Evolutionary conservation across 2,888 invertebrate genomes (phyloP).

Genomic region (Diadegma fenestrale): DNA sequence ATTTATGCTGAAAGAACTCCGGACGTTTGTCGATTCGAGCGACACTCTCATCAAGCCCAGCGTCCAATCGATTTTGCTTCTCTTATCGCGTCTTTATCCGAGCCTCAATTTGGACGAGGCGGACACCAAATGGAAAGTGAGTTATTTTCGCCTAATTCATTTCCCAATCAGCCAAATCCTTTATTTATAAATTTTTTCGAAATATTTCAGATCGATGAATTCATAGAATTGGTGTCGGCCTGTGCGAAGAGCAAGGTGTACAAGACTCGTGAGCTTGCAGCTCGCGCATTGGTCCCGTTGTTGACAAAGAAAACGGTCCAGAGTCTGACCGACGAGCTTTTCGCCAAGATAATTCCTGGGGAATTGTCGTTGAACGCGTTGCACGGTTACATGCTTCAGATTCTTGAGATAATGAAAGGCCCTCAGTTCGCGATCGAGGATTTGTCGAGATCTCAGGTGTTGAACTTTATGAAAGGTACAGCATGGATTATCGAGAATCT

Average conservation of each 20-base stretch:
- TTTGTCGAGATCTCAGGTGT: slow-evolving; percentile 65
- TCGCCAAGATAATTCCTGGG: slow-evolving; percentile 76
- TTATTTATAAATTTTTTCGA: slow-evolving; percentile 5
- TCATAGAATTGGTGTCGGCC: slow-evolving; percentile 88
- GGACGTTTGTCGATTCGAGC: slow-evolving; percentile 77
- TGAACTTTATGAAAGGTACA: slow-evolving; percentile 71
- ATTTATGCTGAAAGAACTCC: slow-evolving; percentile 86
- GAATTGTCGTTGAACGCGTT: slow-evolving; percentile 86
- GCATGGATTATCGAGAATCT: slow-evolving; percentile 76
- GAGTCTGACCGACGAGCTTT: slow-evolving; percentile 79
- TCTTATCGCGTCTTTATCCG: slow-evolving; percentile 92
- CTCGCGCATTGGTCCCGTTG: slow-evolving; percentile 89
- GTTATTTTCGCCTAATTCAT: slow-evolving; percentile 34
- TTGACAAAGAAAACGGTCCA: slow-evolving; percentile 84
- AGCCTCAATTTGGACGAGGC: slow-evolving; percentile 89
- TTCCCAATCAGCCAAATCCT: no score
- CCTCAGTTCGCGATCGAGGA: slow-evolving; percentile 68
- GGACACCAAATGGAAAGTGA: slow-evolving; percentile 89
- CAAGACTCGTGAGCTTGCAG: slow-evolving; percentile 90
- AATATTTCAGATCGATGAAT: slow-evolving; percentile 87
- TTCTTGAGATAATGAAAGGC: slow-evolving; percentile 83
- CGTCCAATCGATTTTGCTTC: slow-evolving; percentile 91
- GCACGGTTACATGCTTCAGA: slow-evolving; percentile 89
- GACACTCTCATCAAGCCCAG: slow-evolving; percentile 87
- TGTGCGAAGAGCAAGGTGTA: slow-evolving; percentile 89